A percentile compares a stretch with the other conserved stretches of the same genome.
phyloP scores from a whole-genome alignment of 1,140 invertebrate genomes.

The Sminthurides bifidus region DNA sequence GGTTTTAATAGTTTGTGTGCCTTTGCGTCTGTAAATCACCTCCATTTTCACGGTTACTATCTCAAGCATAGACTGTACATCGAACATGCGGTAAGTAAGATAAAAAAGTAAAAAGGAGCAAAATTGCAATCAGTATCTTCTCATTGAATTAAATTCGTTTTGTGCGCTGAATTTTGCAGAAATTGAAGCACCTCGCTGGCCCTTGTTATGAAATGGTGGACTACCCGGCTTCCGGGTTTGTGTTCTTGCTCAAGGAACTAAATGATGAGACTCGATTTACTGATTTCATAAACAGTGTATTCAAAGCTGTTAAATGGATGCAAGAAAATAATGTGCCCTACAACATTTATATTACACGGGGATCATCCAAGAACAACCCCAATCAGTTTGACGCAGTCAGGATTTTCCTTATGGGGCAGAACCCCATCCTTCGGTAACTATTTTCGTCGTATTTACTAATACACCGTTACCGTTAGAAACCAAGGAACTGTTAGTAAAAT shows the following conservation, averaged over 20 bases:
- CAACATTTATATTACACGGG: conserved; percentile 54
- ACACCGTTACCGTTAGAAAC: background rate
- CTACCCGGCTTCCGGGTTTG: conserved; percentile 51
- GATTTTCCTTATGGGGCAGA: conserved; percentile 52
- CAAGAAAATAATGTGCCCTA: conserved; percentile 49
- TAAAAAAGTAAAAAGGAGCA: too few species aligned
- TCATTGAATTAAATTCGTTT: too few species aligned
- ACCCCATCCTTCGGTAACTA: conserved; percentile 39
- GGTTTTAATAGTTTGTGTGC: conserved; percentile 66
- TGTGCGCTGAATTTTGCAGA: too few species aligned
- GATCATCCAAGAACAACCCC: conserved; percentile 32
- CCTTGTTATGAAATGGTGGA: conserved; percentile 41
- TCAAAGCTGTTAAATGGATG: conserved; percentile 42
- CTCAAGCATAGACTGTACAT: conserved; percentile 48
- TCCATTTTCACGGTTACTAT: conserved; percentile 63
- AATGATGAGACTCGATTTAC: conserved; percentile 34
- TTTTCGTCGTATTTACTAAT: conserved; percentile 5
- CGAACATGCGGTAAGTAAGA: conserved; percentile 48
- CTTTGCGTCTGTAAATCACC: conserved; percentile 66
- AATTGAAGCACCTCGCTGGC: conserved; percentile 40
- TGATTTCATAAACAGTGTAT: conserved; percentile 35
- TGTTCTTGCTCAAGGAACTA: conserved; percentile 43
- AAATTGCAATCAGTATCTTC: too few species aligned
- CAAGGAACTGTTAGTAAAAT: too few species aligned
- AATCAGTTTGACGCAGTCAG: conserved; percentile 38